These are phyloP conservation scores for Cebus imitator DNA, from an alignment of 2,113 vertebrate genomes.

Conservation along the genomic window DNA sequence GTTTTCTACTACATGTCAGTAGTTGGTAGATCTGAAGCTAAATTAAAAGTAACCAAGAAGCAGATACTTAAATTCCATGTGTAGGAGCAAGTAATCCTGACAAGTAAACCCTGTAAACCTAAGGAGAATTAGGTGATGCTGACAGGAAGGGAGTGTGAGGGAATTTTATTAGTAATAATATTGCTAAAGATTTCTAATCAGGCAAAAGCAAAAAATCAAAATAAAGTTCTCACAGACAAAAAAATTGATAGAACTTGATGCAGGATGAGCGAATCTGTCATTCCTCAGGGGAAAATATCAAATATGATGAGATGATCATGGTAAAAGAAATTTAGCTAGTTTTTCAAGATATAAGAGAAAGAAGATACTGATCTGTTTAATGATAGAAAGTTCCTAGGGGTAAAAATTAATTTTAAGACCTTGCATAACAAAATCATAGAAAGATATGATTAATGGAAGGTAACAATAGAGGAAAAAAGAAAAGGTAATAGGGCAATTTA, in stretches of 20 bases:
- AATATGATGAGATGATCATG: slow-evolving; percentile 48
- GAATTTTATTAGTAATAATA: neutral
- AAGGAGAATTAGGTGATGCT: neutral
- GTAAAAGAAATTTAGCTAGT: slow-evolving; percentile 28
- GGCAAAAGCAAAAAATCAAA: slow-evolving; percentile 27
- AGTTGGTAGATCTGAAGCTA: neutral
- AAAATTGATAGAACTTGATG: neutral
- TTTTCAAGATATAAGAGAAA: slow-evolving; percentile 56
- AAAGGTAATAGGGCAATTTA: neutral
- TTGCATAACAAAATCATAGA: slow-evolving; percentile 8
- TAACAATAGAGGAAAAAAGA: neutral
- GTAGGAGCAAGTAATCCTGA: neutral
- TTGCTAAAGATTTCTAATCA: slow-evolving; percentile 11
- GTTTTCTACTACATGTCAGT: neutral
- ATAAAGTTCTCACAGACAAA: slow-evolving; percentile 29
- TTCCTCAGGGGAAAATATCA: neutral
- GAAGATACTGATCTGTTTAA: slow-evolving; percentile 38
- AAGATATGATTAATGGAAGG: slow-evolving; percentile 50
- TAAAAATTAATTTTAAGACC: slow-evolving; percentile 44
- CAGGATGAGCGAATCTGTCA: slow-evolving; percentile 19
- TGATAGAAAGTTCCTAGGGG: slow-evolving; percentile 42
- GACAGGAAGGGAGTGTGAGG: neutral
- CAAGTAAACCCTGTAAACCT: neutral
- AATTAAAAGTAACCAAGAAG: slow-evolving; percentile 34
- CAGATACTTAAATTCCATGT: neutral